phyloP scores from a whole-genome alignment of 2,113 vertebrate species.

The Cryptotis parvus region DNA sequence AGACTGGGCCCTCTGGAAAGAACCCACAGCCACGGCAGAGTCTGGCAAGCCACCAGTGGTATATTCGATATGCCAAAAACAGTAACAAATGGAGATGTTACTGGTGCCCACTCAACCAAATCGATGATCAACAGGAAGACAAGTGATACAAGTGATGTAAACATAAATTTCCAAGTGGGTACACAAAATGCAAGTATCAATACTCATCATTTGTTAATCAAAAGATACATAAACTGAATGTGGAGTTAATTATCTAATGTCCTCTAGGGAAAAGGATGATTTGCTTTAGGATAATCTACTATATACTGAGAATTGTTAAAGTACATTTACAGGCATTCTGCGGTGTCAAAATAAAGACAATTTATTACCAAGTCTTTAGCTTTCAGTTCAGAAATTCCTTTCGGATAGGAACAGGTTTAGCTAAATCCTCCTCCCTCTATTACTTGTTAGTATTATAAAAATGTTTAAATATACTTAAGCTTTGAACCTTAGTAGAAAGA shows the following conservation, averaged over 20 bases:
- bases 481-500: constrained; percentile 49
- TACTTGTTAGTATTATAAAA: constrained; percentile 40
- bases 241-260: neutral
- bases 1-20: too few species aligned
- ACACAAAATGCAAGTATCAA: constrained; percentile 7
- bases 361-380: constrained; percentile 36
- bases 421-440: neutral
- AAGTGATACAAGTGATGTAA: too few species aligned
- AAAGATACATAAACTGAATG: constrained; percentile 43
- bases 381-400: constrained; percentile 57
- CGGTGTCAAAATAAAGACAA: constrained; percentile 33
- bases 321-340: constrained; percentile 37
- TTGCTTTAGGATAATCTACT: constrained; percentile 44
- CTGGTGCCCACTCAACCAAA: too few species aligned
- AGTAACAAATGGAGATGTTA: too few species aligned
- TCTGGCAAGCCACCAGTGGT: too few species aligned
- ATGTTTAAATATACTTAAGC: constrained; percentile 33
- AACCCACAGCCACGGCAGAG: too few species aligned
- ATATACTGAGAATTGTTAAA: neutral
- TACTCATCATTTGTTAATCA: constrained; percentile 1
- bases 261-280: constrained; percentile 53
- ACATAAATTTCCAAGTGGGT: neutral
- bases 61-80: too few species aligned
- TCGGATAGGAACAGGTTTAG: constrained; percentile 18
- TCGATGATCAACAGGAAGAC: too few species aligned